A percentile compares a stretch with the other conserved stretches of the same genome.
phyloP scores from a whole-genome alignment of 2,113 vertebrate species.

The Lepus americanus region DNA sequence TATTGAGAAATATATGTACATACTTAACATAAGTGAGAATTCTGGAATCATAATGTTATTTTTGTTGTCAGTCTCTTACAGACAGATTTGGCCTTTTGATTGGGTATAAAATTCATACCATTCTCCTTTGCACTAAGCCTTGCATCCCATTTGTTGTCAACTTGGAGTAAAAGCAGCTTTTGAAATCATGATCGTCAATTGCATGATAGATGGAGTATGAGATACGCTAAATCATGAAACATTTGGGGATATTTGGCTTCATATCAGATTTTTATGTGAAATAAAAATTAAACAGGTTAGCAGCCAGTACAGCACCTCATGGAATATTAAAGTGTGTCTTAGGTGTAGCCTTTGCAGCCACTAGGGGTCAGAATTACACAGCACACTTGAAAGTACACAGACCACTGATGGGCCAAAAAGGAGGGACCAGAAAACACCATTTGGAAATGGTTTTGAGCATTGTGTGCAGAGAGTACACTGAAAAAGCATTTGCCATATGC shows the following conservation, averaged over 20 bases:
- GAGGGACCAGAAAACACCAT: slow-evolving; percentile 70
- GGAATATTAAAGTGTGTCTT: not conserved
- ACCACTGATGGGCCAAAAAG: slow-evolving; percentile 50
- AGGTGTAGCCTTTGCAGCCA: slow-evolving; percentile 56
- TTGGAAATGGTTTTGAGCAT: slow-evolving; percentile 77
- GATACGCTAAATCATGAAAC: not conserved
- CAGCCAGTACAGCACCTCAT: not conserved
- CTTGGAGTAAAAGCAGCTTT: not conserved
- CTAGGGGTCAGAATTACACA: slow-evolving; percentile 83
- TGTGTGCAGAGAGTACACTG: slow-evolving; percentile 73
- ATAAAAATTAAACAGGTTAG: not conserved
- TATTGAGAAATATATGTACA: not conserved
- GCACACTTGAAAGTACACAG: slow-evolving; percentile 21
- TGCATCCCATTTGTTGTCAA: not conserved
- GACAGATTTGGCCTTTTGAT: not conserved
- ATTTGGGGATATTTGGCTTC: not conserved
- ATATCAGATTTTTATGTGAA: not conserved
- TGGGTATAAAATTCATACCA: not conserved
- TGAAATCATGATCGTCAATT: not conserved
- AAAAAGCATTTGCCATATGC: slow-evolving; percentile 79
- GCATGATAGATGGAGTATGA: not conserved
- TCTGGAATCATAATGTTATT: not conserved
- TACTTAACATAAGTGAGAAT: not conserved
- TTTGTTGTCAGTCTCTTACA: not conserved
- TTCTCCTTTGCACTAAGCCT: not conserved